These are phyloP conservation scores for Holothuria scabra DNA, from an alignment of 53 echinoderm and acorn worm genomes.

Conservation along the genomic window DNA sequence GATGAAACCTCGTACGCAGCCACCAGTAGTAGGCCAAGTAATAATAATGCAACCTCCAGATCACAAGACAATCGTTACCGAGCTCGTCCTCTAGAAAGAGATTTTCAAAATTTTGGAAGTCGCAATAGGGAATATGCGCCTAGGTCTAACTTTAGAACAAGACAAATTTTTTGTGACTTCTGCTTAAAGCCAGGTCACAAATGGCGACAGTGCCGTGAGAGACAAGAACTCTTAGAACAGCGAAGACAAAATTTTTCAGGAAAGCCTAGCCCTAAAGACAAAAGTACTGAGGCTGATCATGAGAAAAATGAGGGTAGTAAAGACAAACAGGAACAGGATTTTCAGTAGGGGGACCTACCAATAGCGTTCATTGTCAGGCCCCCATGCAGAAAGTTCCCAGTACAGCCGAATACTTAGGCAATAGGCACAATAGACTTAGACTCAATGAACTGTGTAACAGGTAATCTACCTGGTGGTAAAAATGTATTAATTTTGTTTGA, in stretches of 20 bases:
- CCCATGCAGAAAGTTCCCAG: neutral
- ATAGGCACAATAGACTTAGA: neutral
- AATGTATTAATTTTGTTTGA: conserved; percentile 16
- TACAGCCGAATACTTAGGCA: conserved; percentile 1
- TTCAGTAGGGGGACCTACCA: neutral
- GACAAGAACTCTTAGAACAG: neutral
- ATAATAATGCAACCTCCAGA: no score
- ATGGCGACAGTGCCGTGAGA: conserved; percentile 11
- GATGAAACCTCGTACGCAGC: no score
- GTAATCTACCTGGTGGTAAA: neutral
- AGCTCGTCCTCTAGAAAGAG: neutral
- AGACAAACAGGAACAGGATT: neutral
- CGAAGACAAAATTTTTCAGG: no score
- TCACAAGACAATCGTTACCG: neutral
- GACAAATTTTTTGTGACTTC: conserved; percentile 10
- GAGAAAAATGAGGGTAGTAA: no score
- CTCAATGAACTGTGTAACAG: neutral
- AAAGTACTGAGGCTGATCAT: no score
- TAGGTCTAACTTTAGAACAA: neutral
- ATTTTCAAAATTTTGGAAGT: neutral
- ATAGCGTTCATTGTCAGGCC: conserved; percentile 19
- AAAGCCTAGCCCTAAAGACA: no score
- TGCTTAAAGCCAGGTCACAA: neutral
- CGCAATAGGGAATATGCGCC: neutral
- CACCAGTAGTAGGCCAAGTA: no score